Conservation (phyloP, 2,888 invertebrate species). For the Lampropteryx suffumata region DNA sequence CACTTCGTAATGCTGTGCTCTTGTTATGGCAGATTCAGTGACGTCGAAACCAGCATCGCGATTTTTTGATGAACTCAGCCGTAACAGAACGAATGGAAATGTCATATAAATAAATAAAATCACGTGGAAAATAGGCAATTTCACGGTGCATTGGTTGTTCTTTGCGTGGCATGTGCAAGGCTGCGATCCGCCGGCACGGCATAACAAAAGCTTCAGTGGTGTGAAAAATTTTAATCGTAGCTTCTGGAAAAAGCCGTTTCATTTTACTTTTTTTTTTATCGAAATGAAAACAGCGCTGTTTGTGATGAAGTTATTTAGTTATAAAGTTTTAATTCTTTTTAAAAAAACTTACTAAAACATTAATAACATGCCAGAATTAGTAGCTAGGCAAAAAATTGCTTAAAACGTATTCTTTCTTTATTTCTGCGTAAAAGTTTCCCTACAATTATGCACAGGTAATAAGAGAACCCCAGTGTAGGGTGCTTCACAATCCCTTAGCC, state of each 20-base stretch:
- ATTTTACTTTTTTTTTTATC: constrained; percentile 5
- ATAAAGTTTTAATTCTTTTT: too few species aligned
- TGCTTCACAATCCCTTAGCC: constrained; percentile 27
- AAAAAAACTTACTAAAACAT: too few species aligned
- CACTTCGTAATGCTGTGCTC: constrained; percentile 32
- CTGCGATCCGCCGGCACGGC: constrained; percentile 51
- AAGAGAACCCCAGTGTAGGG: constrained; percentile 13
- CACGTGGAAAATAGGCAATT: constrained; percentile 82
- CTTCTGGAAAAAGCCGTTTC: constrained; percentile 29
- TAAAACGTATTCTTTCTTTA: background rate
- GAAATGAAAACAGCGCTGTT: background rate
- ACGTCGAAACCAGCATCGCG: constrained; percentile 38
- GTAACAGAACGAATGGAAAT: constrained; percentile 61
- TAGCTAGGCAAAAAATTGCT: too few species aligned
- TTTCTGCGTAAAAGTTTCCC: constrained; percentile 2
- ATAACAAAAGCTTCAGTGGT: constrained; percentile 65
- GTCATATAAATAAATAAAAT: constrained; percentile 81
- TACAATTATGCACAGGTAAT: constrained; percentile 15
- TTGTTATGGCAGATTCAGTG: constrained; percentile 37
- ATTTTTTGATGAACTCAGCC: constrained; percentile 58
- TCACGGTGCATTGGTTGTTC: constrained; percentile 80
- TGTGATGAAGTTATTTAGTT: background rate
- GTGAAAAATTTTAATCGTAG: constrained; percentile 65
- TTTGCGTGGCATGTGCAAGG: constrained; percentile 66
- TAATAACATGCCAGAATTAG: too few species aligned